Evolutionary conservation across 2,888 invertebrate genomes (phyloP).

Genomic region (Adelognathus sp.): DNA sequence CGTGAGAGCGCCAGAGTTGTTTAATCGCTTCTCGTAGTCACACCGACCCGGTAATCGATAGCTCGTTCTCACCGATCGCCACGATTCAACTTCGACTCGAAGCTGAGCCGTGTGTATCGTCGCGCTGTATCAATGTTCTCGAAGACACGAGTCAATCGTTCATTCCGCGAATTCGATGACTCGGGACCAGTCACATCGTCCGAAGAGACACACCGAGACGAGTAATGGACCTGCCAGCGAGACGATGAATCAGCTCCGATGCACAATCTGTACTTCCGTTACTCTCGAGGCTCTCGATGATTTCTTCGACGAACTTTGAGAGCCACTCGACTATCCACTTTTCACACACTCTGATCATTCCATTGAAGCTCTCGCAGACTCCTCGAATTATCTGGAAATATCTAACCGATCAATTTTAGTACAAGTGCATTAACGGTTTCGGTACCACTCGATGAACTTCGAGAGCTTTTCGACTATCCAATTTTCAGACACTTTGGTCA

Average conservation of each 20-base stretch:
- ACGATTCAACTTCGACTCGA: neutral
- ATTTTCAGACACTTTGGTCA: too few species aligned
- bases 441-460: too few species aligned
- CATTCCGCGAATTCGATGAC: neutral
- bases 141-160: conserved; percentile 1
- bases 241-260: conserved; percentile 7
- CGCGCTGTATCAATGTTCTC: neutral
- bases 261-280: neutral
- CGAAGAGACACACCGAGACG: neutral
- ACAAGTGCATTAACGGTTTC: neutral
- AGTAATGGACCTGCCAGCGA: neutral
- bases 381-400: neutral
- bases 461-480: too few species aligned
- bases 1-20: conserved; percentile 17
- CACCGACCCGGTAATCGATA: conserved; percentile 30
- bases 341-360: neutral
- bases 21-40: conserved; percentile 31
- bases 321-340: neutral
- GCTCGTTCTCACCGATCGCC: neutral
- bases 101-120: neutral
- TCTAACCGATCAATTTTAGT: neutral
- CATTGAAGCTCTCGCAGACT: neutral
- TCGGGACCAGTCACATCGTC: neutral
- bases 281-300: neutral
- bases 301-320: neutral